Evolutionary conservation across 2,113 vertebrate genomes (phyloP).

Genomic region (Anas platyrhynchos): DNA sequence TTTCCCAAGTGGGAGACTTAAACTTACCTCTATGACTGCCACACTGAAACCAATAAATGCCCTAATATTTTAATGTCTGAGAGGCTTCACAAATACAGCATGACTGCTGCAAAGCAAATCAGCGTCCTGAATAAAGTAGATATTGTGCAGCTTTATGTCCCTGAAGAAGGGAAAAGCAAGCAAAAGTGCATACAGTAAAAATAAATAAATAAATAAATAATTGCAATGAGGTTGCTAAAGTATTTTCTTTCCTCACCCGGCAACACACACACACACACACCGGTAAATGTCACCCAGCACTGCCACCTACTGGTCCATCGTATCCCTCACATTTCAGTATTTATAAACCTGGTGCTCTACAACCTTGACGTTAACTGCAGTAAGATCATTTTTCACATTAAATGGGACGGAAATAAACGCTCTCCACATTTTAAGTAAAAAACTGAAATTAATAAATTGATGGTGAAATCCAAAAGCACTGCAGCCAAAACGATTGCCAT

Average conservation of each 20-base stretch:
- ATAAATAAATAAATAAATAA: not conserved
- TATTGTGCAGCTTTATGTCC: not conserved
- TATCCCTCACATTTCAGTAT: not conserved
- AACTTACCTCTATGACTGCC: rapidly evolving
- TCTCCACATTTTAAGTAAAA: not conserved
- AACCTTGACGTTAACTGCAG: not conserved
- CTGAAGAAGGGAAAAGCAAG: not conserved
- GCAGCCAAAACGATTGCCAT: not conserved
- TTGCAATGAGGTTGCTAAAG: not conserved
- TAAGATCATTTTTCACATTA: not conserved
- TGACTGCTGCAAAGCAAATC: not conserved
- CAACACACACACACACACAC: rapidly evolving
- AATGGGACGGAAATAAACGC: not conserved
- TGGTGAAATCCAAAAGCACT: not conserved
- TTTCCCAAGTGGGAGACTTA: not conserved
- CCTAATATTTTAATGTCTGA: not conserved
- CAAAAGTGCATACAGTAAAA: not conserved
- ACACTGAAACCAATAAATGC: not conserved
- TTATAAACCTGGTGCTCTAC: not conserved
- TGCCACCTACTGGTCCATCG: not conserved
- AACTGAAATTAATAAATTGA: not conserved
- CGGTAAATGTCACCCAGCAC: not conserved
- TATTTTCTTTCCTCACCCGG: too few relatives aligned
- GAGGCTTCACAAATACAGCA: not conserved
- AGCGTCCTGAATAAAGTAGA: not conserved